Percentiles rank a stretch among this genome's conserved stretches.
Conservation (phyloP, 2,113 vertebrate species). For the Pterocles gutturalis region DNA sequence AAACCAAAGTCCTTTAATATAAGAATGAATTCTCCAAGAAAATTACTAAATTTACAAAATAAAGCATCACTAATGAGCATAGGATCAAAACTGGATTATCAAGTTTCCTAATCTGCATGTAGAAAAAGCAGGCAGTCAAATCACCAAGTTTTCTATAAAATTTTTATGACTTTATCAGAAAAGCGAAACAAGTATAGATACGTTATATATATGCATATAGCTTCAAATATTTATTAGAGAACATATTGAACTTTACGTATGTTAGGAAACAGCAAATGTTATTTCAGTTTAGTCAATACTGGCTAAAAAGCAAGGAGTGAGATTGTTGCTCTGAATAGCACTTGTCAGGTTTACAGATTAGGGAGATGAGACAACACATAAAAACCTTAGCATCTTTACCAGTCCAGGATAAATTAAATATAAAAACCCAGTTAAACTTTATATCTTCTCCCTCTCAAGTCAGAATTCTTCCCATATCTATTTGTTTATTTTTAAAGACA, state of each 20-base stretch:
- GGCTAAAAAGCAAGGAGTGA: neutral
- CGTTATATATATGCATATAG: neutral
- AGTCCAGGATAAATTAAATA: neutral
- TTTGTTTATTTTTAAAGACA: neutral
- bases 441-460: neutral
- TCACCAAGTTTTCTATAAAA: neutral
- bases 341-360: neutral
- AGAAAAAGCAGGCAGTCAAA: neutral
- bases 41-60: constrained; percentile 7
- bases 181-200: neutral
- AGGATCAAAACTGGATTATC: constrained; percentile 49
- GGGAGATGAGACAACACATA: neutral
- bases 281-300: neutral
- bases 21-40: neutral
- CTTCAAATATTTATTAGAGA: neutral
- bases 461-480: neutral
- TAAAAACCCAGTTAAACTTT: neutral
- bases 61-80: neutral
- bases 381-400: neutral
- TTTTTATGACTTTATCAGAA: neutral
- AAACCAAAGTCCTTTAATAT: neutral
- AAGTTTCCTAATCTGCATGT: neutral
- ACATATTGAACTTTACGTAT: neutral
- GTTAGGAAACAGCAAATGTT: neutral
- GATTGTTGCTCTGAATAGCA: neutral